These are phyloP conservation scores for Cephus rjabovi DNA, from an alignment of 2,888 invertebrate species.

Conservation along the genomic window DNA sequence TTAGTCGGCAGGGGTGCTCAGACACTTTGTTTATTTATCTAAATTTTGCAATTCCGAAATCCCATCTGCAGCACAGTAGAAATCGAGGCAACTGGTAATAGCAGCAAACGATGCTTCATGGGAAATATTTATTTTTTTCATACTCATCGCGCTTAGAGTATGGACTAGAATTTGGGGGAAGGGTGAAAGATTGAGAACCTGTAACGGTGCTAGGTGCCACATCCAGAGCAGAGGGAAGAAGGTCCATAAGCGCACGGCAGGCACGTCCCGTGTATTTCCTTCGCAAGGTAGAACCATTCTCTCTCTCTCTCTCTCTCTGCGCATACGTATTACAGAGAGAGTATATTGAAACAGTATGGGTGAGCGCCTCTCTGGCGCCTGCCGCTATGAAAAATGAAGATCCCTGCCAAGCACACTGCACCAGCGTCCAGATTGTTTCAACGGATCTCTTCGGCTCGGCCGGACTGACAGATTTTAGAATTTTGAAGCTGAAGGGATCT, in stretches of 20 bases:
- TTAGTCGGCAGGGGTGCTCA: constrained; percentile 34
- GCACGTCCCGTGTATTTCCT: background rate
- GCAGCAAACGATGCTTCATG: no score
- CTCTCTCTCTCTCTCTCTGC: background rate
- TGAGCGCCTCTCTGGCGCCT: constrained; percentile 53
- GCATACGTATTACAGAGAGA: background rate
- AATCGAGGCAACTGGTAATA: no score
- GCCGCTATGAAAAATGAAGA: constrained; percentile 55
- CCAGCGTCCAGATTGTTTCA: constrained; percentile 26
- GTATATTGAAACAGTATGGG: constrained; percentile 8
- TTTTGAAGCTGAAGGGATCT: constrained; percentile 11
- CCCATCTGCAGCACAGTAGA: no score
- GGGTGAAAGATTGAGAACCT: constrained; percentile 17
- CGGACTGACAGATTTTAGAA: constrained; percentile 8
- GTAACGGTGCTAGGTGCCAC: constrained; percentile 8
- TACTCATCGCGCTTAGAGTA: no score
- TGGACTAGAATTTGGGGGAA: no score
- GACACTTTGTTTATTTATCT: background rate
- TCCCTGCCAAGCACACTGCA: constrained; percentile 39
- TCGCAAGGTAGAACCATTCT: background rate
- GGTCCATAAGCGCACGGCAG: background rate
- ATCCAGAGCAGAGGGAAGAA: constrained; percentile 11
- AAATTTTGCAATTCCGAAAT: background rate
- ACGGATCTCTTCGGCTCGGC: constrained; percentile 12
- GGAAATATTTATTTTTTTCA: no score